Evolutionary conservation across 2,797 vertebrate genomes (phyloP), one percentile per base, ranked within the genome.

Genomic region (Craterocephalus amniculus): DNA sequence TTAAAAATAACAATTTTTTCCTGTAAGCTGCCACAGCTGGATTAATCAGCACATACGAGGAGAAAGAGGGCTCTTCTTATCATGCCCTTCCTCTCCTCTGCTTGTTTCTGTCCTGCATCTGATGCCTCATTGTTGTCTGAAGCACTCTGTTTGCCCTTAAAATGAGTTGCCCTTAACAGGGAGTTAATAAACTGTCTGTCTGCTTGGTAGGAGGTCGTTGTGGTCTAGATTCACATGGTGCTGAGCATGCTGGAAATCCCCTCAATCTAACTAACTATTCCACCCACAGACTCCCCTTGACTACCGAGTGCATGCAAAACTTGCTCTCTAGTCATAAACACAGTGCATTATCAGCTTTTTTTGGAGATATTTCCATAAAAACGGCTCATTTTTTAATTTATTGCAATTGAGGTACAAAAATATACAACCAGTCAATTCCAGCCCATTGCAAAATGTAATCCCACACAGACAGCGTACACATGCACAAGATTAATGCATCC

Each of bases 241-340:
- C 69, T 70, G 61, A 77, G 45, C 70, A 78, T 67, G 76, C 62
- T 88, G 87, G 89, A 90, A 91, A 79, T 87, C 84, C 88, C 87
- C 87, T 78, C 52, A 40, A 67, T 82, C 78, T 82, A 74, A 75
- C 72, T 51, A 74, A 78, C 63, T 52, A 72, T 75, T 83, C 65
- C 73, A 65, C 56, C 69, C 59, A 76, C 72, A 76, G 72, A 72
- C 65, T 60, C 64, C 59, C 67, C 75, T 70, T 45, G 31, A 57
- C 58, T 40, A 67, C 72, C 16, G 27, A 63, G 60, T 60, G 29
- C 34, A 61, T 36, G 63, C 35, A 56, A 56, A 74, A 64, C 36
- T 0, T 14, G n/a, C 11, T 51, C 24, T 34, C 12, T 56, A 27
- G 14, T 61, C 64, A 64, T 57, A 38, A 70, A 74, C 18, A 22